These are phyloP conservation scores for Delphinus delphis DNA, from an alignment of 2,113 vertebrate genomes.

Conservation along the genomic window DNA sequence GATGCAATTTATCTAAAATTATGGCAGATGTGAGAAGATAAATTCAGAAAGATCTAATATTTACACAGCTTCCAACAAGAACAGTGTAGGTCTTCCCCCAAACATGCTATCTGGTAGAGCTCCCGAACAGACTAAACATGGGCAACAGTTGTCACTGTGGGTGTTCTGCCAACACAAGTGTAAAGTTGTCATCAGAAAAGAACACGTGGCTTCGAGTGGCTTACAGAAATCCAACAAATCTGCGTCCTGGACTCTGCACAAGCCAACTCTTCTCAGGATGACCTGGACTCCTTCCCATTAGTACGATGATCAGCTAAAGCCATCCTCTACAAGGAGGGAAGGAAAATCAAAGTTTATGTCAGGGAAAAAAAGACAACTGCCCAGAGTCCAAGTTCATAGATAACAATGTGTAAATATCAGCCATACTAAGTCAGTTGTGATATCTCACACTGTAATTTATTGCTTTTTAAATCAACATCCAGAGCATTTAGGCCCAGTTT, in stretches of 20 bases:
- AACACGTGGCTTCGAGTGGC: conserved; percentile 62
- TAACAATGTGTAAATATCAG: conserved; percentile 31
- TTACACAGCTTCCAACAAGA: conserved; percentile 67
- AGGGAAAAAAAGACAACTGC: neutral
- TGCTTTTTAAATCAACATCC: conserved; percentile 43
- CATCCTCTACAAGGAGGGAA: conserved; percentile 38
- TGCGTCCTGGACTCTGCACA: conserved; percentile 45
- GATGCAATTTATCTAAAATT: neutral
- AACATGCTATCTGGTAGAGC: conserved; percentile 54
- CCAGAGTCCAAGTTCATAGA: conserved; percentile 40
- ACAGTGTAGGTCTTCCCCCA: conserved; percentile 52
- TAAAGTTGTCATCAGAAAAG: conserved; percentile 78
- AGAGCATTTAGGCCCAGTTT: neutral
- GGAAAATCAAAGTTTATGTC: conserved; percentile 50
- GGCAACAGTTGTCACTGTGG: conserved; percentile 74
- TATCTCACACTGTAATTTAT: neutral
- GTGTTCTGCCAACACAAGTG: conserved; percentile 77
- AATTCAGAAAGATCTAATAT: conserved; percentile 59
- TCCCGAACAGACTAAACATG: conserved; percentile 75
- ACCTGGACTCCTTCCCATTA: conserved; percentile 62
- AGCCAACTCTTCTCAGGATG: conserved; percentile 57
- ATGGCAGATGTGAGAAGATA: conserved; percentile 47
- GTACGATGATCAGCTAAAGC: conserved; percentile 54
- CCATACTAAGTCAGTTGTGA: neutral
- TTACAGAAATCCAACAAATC: conserved; percentile 67